A percentile compares a stretch with the other conserved stretches of the same genome.
phyloP scores from a whole-genome alignment of 2,888 invertebrate species.

The Tridacna crocea region DNA sequence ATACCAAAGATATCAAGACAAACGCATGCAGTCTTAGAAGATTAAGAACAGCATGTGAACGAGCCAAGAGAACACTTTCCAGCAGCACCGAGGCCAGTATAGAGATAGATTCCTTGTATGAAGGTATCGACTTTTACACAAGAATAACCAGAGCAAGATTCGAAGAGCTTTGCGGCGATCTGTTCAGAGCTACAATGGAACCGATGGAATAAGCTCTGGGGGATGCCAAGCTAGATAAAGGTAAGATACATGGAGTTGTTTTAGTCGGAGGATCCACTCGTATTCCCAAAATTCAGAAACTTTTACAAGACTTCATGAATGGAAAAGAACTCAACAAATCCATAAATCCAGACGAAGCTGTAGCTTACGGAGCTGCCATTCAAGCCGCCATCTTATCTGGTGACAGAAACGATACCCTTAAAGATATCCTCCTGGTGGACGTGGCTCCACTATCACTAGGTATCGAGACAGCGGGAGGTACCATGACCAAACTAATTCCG shows the following conservation, averaged over 20 bases:
- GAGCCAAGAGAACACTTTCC: constrained; percentile 11
- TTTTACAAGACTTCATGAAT: constrained; percentile 57
- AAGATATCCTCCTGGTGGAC: constrained; percentile 93
- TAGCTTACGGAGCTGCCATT: neutral
- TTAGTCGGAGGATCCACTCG: constrained; percentile 8
- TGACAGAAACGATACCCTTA: constrained; percentile 88
- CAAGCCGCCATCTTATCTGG: constrained; percentile 86
- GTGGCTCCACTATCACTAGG: constrained; percentile 83
- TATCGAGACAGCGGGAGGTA: constrained; percentile 87
- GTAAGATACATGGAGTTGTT: neutral
- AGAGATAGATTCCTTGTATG: constrained; percentile 4
- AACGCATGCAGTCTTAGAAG: constrained; percentile 72
- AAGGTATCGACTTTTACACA: constrained; percentile 23
- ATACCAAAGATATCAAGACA: neutral
- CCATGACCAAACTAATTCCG: constrained; percentile 75
- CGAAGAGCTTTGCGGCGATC: constrained; percentile 71
- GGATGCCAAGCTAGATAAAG: neutral
- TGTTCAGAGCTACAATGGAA: constrained; percentile 1
- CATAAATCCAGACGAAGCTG: constrained; percentile 87
- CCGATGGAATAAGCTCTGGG: constrained; percentile 89
- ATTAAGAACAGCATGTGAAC: constrained; percentile 79
- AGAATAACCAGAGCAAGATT: constrained; percentile 80
- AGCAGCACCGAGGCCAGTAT: neutral
- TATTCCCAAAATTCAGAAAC: constrained; percentile 1
- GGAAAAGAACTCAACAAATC: constrained; percentile 97